A percentile compares a stretch with the other conserved stretches of the same genome.
Conservation (phyloP, 2,113 vertebrate genomes). For the Archilochus colubris region DNA sequence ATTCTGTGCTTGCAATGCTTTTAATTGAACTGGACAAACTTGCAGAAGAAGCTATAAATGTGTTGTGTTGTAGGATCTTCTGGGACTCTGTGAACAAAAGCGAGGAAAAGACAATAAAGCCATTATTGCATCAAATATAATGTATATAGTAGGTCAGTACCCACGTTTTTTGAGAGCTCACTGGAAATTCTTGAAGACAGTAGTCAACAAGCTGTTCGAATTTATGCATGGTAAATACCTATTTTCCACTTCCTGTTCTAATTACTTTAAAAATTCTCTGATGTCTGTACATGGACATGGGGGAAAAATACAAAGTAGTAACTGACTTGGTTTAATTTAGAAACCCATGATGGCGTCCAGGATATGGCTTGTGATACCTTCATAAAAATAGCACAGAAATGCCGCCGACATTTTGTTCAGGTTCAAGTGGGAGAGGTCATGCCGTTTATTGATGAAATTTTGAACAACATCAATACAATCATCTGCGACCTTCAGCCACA, state of each 20-base stretch:
- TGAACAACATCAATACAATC: constrained; percentile 99
- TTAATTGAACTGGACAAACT: not conserved
- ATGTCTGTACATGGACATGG: rapidly evolving
- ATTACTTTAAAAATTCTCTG: not conserved
- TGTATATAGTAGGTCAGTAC: constrained; percentile 99
- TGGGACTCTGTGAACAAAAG: constrained; percentile 98
- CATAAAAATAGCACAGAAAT: constrained; percentile 99
- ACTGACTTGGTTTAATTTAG: constrained; percentile 72
- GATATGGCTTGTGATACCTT: constrained; percentile 99
- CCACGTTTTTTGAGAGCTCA: constrained; percentile 96
- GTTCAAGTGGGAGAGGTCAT: constrained; percentile 99
- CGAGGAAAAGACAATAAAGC: constrained; percentile 99
- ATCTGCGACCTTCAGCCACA: constrained; percentile 99
- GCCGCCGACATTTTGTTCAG: constrained; percentile 97
- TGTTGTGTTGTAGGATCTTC: constrained; percentile 84
- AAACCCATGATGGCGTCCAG: constrained; percentile 98
- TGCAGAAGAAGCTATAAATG: not conserved
- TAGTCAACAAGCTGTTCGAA: constrained; percentile 98
- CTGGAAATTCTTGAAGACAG: constrained; percentile 99
- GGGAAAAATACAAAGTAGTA: not conserved
- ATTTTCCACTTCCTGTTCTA: not conserved
- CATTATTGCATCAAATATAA: constrained; percentile 99
- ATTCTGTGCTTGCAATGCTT: not conserved
- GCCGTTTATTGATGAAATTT: constrained; percentile 98
- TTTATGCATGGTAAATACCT: constrained; percentile 94